Base-by-base conservation (phyloP, 2,113 vertebrate species). In the Eubucco bourcierii region DNA sequence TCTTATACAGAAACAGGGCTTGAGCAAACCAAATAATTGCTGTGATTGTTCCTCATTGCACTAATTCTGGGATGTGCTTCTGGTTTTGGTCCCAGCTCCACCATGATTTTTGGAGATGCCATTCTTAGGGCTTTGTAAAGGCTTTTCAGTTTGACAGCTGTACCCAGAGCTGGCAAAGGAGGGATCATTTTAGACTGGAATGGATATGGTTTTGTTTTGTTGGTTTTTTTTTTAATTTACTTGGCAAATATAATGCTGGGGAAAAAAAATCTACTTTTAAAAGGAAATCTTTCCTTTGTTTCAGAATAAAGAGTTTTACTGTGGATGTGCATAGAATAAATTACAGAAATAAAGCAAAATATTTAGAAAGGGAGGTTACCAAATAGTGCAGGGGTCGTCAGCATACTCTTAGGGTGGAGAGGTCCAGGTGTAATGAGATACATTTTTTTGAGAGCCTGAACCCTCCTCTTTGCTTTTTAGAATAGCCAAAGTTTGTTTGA, bases 71-170 rank as follows among this genome's bases (percentile, higher is more conserved):
- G 53, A 64, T 41, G 9, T 19, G 17, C 58, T 85, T 80, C 64
- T 92, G 66, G 53, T 68, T 90, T 87, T 87, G 41, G 60, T 85
- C 33, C 67, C 37, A 34, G 3, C 9, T 56, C 37, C 47, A 39
- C 29, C 12, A 12, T 19, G 64, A 39, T 63, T 87, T 80, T 80
- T 59, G 72, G 79, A 83, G 56, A 56, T 74, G 64, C 44, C 33
- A 25, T 59, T 37, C 77, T 82, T 90, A 79, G 41, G 19, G 37
- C 64, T 56, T 6, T 64, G 77, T 73, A 84, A 88, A 67, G 53
- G 37, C 37, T 72, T 92, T 81, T 80, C 19, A 68, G 66, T 86
- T 93, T 64, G 74, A 39, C 84, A 95, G 84, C 84, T 92, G 80
- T 60, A 88, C 28, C 55, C 52, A 58, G 33, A 46, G 25, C 4